Evolutionary conservation across 2,797 vertebrate species (phyloP).

Genomic region (Danio aesculapii): DNA sequence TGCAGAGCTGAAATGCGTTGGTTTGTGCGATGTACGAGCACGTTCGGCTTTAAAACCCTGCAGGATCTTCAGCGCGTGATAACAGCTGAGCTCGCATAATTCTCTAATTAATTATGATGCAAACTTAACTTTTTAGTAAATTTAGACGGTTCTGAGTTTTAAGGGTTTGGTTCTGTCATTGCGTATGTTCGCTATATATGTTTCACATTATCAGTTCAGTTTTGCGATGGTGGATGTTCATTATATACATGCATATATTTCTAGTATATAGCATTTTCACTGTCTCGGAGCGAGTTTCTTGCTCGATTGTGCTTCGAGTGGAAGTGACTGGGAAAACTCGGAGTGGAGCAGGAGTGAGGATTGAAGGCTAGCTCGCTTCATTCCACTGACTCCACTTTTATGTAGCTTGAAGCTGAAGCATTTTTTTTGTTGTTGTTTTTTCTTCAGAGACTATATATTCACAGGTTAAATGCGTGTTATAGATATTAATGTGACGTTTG

Average conservation of each 20-base stretch:
- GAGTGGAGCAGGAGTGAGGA: not conserved
- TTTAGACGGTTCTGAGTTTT: not conserved
- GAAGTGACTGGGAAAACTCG: not conserved
- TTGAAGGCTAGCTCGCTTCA: not conserved
- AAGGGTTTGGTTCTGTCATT: not conserved
- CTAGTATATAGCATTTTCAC: not conserved
- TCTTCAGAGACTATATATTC: too few relatives aligned
- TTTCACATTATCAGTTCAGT: not conserved
- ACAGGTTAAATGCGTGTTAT: not conserved
- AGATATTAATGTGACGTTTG: not conserved
- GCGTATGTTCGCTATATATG: not conserved
- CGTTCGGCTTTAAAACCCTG: conserved; percentile 16
- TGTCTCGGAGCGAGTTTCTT: not conserved
- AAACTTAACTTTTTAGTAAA: not conserved
- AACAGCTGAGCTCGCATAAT: not conserved
- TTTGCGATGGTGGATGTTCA: not conserved
- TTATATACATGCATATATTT: too few relatives aligned
- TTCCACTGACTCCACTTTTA: not conserved
- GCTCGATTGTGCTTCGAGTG: not conserved
- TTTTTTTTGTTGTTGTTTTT: too few relatives aligned
- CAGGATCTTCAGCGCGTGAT: conserved; percentile 2
- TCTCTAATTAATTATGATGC: not conserved
- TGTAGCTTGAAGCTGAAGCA: too few relatives aligned
- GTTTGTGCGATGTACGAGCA: conserved; percentile 15
- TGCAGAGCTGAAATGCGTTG: conserved; percentile 2